Conservation (phyloP, 2,888 invertebrate species). For the Prosapia bicincta region DNA sequence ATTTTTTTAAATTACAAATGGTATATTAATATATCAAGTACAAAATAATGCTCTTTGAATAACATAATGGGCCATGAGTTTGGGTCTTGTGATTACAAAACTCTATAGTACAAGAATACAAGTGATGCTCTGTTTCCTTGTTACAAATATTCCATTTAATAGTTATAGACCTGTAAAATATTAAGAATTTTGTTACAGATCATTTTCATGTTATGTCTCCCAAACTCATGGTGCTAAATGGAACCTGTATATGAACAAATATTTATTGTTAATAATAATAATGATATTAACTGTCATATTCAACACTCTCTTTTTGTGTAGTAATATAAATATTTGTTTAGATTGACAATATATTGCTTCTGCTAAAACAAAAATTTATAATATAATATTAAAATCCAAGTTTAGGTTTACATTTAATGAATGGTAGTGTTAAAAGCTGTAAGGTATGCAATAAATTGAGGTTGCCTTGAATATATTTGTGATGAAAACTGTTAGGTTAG, state of each 20-base stretch:
- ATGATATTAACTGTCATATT: no score
- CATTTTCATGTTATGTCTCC: background rate
- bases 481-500: constrained; percentile 2
- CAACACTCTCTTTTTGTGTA: background rate
- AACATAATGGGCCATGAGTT: background rate
- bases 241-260: background rate
- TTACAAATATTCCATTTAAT: background rate
- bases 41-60: background rate
- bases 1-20: background rate
- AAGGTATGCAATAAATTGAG: constrained; percentile 22
- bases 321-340: background rate
- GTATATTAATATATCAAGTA: background rate
- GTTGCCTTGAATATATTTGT: background rate
- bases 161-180: background rate
- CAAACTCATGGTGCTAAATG: background rate
- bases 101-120: background rate
- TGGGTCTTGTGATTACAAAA: background rate
- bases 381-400: background rate
- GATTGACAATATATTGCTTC: background rate
- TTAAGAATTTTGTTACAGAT: background rate
- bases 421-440: constrained; percentile 9
- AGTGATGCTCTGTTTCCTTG: background rate
- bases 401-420: background rate
- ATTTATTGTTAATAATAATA: background rate
- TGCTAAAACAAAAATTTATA: constrained; percentile 2